Conservation (phyloP, 30 jellyfish, hydroid and myxozoan species). For the Hydractinia symbiolongicarpus region DNA sequence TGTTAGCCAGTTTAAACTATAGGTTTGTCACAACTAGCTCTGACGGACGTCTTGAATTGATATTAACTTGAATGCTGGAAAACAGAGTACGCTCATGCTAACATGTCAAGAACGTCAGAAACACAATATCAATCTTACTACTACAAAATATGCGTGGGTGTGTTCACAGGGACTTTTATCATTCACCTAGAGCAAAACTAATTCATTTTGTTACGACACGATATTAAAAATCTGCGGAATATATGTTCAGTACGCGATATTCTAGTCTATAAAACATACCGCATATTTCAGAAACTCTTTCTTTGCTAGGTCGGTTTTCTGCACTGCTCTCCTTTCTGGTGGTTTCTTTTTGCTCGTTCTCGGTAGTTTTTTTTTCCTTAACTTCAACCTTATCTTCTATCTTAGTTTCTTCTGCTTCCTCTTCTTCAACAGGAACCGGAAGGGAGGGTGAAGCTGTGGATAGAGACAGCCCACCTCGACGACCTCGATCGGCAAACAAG, state of each 20-base stretch:
- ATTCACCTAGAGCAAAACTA: too few species aligned
- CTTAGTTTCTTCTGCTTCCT: not conserved
- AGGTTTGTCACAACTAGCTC: not conserved
- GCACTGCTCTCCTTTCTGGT: not conserved
- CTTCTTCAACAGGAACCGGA: slow-evolving; percentile 21
- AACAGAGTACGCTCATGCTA: not conserved
- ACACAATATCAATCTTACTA: not conserved
- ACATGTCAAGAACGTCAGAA: too few species aligned
- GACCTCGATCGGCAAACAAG: slow-evolving; percentile 14
- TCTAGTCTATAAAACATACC: not conserved
- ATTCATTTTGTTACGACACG: too few species aligned
- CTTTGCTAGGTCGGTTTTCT: slow-evolving; percentile 31
- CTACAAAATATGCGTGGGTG: too few species aligned
- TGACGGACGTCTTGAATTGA: not conserved
- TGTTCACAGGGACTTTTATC: too few species aligned
- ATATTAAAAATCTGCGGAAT: too few species aligned
- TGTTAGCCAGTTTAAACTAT: too few species aligned
- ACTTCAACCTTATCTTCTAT: not conserved
- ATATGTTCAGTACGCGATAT: too few species aligned
- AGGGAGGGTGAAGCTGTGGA: slow-evolving; percentile 1
- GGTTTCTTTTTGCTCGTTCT: not conserved
- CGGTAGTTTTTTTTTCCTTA: not conserved
- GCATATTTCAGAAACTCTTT: slow-evolving; percentile 24
- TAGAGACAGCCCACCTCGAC: slow-evolving; percentile 38
- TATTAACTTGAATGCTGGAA: not conserved